These are phyloP conservation scores for Macropus fuliginosus DNA, from an alignment of 2,797 vertebrate genomes.

Conservation along the genomic window DNA sequence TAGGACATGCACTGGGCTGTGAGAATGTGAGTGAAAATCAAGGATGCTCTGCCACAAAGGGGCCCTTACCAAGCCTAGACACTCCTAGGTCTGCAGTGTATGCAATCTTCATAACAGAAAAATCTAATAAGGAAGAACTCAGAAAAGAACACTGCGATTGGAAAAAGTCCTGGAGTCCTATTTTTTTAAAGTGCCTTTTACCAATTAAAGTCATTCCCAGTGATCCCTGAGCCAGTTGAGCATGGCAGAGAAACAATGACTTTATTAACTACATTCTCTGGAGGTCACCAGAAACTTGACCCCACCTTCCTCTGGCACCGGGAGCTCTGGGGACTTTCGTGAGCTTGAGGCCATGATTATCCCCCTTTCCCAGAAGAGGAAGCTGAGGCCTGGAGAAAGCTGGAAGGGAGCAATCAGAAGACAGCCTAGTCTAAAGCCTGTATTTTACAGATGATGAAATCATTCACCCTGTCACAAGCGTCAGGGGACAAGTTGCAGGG, in stretches of 20 bases:
- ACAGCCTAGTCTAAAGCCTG: not conserved
- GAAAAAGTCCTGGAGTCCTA: not conserved
- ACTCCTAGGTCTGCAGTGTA: constrained; percentile 67
- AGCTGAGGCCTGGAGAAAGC: not conserved
- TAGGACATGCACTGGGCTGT: constrained; percentile 78
- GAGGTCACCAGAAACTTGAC: accelerated
- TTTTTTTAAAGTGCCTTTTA: not conserved
- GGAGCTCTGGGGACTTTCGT: not conserved
- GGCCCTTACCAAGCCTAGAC: constrained; percentile 72
- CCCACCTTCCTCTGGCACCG: not conserved
- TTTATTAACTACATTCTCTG: not conserved
- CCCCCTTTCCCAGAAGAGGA: not conserved
- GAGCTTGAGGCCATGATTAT: not conserved
- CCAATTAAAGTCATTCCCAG: not conserved
- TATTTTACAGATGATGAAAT: not conserved
- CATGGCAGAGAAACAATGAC: accelerated
- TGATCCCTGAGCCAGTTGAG: not conserved
- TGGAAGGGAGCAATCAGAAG: not conserved
- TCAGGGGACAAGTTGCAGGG: not conserved
- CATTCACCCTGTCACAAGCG: not conserved
- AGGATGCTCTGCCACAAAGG: constrained; percentile 78
- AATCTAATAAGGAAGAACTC: constrained; percentile 55
- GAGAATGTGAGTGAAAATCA: constrained; percentile 82
- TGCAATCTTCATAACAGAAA: constrained; percentile 45
- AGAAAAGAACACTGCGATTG: not conserved